phyloP scores from a whole-genome alignment of 2,888 invertebrate genomes.

The Oegoconia quadripuncta region DNA sequence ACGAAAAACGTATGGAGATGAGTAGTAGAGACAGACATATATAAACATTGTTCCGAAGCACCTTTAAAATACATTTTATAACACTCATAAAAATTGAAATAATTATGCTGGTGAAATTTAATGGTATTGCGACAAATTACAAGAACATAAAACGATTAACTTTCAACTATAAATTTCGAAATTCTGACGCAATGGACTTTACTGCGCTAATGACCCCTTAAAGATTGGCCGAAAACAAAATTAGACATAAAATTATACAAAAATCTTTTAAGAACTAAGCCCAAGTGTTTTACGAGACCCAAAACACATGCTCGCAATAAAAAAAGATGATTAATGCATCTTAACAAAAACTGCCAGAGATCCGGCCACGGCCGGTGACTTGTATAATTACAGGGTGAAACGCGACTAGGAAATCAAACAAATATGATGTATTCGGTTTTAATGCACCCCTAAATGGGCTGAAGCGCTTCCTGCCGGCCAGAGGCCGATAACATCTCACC shows the following conservation, averaged over 20 bases:
- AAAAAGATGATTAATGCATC: constrained; percentile 76
- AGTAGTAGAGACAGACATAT: neutral
- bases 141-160: constrained; percentile 42
- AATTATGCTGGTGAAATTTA: constrained; percentile 20
- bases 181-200: constrained; percentile 41
- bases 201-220: constrained; percentile 65
- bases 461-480: constrained; percentile 74
- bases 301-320: constrained; percentile 74
- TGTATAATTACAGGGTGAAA: constrained; percentile 78
- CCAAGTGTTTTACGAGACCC: constrained; percentile 69
- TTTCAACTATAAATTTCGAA: constrained; percentile 44
- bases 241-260: constrained; percentile 66
- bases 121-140: constrained; percentile 46
- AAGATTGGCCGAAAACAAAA: constrained; percentile 62
- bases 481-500: constrained; percentile 65
- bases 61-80: neutral
- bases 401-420: constrained; percentile 79
- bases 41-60: no score
- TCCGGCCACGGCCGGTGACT: constrained; percentile 72
- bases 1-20: no score
- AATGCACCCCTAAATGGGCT: constrained; percentile 79
- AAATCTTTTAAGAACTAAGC: constrained; percentile 54
- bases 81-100: neutral
- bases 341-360: constrained; percentile 67
- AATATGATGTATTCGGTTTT: constrained; percentile 80